Base-by-base conservation (phyloP, 1,140 invertebrate species). In the Diabrotica virgifera region DNA sequence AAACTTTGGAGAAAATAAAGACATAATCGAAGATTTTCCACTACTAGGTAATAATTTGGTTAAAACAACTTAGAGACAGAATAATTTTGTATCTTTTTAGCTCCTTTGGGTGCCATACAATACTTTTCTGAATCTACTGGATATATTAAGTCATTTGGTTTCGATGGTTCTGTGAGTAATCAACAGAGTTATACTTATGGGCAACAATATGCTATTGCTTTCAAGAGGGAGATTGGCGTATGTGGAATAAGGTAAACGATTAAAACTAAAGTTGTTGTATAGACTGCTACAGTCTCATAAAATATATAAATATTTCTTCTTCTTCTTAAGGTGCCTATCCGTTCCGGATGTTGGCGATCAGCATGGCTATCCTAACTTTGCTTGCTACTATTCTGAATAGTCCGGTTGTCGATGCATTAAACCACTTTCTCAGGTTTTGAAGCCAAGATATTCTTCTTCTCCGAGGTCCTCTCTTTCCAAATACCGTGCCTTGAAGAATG, bases 91-190 rank as follows among this genome's bases (percentile, higher is more conserved):
- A 40, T 38, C 60, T 57, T 72, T 70, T 37, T 73, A 85, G 87
- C 87, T 5, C 87, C 87, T 0, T 75, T 81, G 0, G 86, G 86
- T 40, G 88, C 86, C 65, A 79, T 88, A 11, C 87, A 89, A 66
- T 89, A 86, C 77, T 87, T 82, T 71, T 85, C 84, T 0, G 84
- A 85, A 50, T 65, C 79, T 7, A 70, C 77, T 0, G 86, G 86
- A 8, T 78, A 74, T 50, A 80, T 88, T 64, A 82, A 84, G 67
- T 86, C 83, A 8, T 88, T 89, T 71, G 87, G 87, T 73, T 88
- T 84, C 72, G 84, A 84, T 73, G 71, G 74, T 1, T 79, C 0
- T 80, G 81, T 0, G 78, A 79, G 0, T 80, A 82, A 72, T 78
- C 80, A 46, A 76, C 74, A 6, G 78, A 81, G 63, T 62, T 83